phyloP scores from a whole-genome alignment of 2,113 vertebrate genomes.

The Rhabdomys dilectus region DNA sequence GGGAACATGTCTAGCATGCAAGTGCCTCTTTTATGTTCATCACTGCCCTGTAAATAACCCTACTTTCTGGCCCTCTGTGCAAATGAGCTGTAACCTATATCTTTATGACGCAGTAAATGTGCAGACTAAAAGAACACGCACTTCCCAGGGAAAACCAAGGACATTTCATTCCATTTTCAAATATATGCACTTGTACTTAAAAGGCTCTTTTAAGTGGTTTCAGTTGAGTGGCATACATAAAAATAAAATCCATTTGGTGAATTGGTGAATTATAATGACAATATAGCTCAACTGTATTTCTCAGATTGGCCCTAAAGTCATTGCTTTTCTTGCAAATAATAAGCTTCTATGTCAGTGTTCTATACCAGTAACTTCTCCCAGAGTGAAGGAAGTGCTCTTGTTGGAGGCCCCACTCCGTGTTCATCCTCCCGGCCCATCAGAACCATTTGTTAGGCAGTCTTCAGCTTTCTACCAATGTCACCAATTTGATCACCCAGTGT shows the following conservation, averaged over 20 bases:
- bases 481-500: neutral
- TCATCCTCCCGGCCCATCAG: fast-evolving
- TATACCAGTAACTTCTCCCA: too few species aligned
- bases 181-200: neutral
- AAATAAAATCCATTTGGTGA: neutral
- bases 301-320: neutral
- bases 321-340: neutral
- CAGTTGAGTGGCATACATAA: neutral
- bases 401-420: too few species aligned
- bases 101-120: neutral
- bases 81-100: constrained; percentile 1
- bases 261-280: neutral
- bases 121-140: neutral
- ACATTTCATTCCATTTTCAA: neutral
- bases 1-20: neutral
- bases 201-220: neutral
- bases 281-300: neutral
- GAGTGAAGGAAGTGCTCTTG: too few species aligned
- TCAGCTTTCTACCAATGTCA: too few species aligned
- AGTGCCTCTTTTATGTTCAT: neutral
- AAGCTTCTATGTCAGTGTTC: neutral
- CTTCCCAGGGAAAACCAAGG: neutral
- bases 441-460: too few species aligned
- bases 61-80: constrained; percentile 17
- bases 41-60: constrained; percentile 1